Base-by-base conservation (phyloP, 92 coral and sea anemone genomes). In the Hydrozoanthus gracilis region DNA sequence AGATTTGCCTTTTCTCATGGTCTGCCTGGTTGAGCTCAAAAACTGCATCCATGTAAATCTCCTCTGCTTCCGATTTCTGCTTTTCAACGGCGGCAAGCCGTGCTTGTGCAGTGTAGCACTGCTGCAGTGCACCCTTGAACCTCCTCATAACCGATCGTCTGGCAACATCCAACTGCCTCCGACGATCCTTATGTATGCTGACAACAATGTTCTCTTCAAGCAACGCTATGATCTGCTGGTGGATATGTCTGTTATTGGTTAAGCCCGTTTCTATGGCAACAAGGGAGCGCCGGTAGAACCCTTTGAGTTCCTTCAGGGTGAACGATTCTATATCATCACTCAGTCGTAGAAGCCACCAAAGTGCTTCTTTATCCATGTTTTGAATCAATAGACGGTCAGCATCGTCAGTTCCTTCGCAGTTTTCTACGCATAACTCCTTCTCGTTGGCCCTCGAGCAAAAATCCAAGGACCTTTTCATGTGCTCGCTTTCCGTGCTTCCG, bases 181-280 rank as follows among this genome's bases (percentile, higher is more conserved):
- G 58, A 10, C 77, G 84, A 6, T 75, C 83, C 39, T 56, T 85
- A 6, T 90, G 93, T 51, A 90, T n/a, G 15, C 74, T 88, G 15
- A 92, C 86, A 75, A 90, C 91, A 6, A 82, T 77, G 66, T 82
- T 87, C 71, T 73, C 78, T 51, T 92, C 95, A 50, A 94, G 83
- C 45, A 93, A 82, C 58, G 84, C 79, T 39, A 93, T 54, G 71
- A 94, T 94, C 67, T 91, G 88, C 76, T 75, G 78, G 76, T 94
- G 98, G 62, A 94, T 76, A 77, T 94, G 95, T 65, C 87, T 67
- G 74, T 94, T 94, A 58, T 93, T 94, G 49, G 98, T 94, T 70
- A 94, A 82, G 11, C 91, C 95, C 65, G 95, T 95, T 66, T 90
- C 96, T 18, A 94, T 87, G 44, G 94, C 98, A 49, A 94, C 98